Percentiles rank a stretch among this genome's conserved stretches.
These are phyloP conservation scores for Rhagium mordax DNA, from an alignment of 2,888 invertebrate genomes.

Conservation along the genomic window DNA sequence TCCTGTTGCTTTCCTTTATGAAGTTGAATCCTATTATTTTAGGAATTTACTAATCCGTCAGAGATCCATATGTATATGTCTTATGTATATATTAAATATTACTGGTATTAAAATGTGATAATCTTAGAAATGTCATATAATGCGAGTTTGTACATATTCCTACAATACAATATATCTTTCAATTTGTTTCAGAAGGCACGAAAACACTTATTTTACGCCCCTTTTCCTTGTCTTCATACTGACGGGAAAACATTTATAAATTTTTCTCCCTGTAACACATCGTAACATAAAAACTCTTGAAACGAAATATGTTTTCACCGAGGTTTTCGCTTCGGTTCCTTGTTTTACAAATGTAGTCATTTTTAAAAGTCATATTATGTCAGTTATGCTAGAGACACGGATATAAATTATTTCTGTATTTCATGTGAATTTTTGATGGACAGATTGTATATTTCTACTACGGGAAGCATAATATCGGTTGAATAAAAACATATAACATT, in stretches of 20 bases:
- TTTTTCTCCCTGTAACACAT: conserved; percentile 16
- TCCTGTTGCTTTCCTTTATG: too few relatives aligned
- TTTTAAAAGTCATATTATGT: conserved; percentile 35
- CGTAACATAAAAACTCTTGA: conserved; percentile 27
- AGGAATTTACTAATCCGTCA: too few relatives aligned
- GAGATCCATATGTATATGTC: too few relatives aligned
- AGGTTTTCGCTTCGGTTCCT: conserved; percentile 16
- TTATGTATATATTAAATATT: too few relatives aligned
- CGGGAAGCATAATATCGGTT: neutral
- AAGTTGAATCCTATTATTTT: too few relatives aligned
- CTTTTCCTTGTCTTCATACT: conserved; percentile 12
- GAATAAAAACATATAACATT: neutral
- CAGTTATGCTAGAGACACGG: conserved; percentile 7
- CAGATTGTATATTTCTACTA: neutral
- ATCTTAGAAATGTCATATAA: too few relatives aligned
- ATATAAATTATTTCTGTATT: conserved; percentile 12
- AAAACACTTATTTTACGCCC: neutral
- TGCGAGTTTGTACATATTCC: neutral
- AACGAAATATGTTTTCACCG: conserved; percentile 32
- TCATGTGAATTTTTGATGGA: conserved; percentile 20
- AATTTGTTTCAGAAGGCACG: neutral
- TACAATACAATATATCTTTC: neutral
- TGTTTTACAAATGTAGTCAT: conserved; percentile 35
- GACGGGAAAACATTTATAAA: conserved; percentile 27
- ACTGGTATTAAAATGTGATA: too few relatives aligned